Percentiles rank a stretch among this genome's conserved stretches.
phyloP scores from a whole-genome alignment of 1,140 invertebrate species.

The Nebria ingens region DNA sequence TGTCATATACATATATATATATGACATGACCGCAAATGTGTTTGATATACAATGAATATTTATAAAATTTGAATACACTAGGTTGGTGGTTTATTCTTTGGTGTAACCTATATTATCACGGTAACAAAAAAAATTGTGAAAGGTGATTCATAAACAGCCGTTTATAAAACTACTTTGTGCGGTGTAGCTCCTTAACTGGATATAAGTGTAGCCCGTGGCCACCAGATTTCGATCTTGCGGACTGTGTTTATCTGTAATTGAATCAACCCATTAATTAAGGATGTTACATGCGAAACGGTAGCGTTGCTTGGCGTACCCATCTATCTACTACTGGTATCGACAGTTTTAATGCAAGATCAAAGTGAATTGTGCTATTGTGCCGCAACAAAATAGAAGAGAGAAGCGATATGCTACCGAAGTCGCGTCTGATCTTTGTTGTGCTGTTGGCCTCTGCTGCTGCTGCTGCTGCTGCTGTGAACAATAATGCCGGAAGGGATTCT shows the following conservation, averaged over 20 bases:
- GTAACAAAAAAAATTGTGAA: no score
- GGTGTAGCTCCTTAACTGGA: no score
- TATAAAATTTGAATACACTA: no score
- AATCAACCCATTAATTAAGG: constrained; percentile 3
- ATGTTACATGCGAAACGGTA: not conserved
- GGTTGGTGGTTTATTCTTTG: no score
- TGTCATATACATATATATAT: no score
- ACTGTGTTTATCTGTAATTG: constrained; percentile 3
- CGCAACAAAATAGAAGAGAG: not conserved
- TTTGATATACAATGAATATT: no score
- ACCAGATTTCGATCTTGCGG: no score
- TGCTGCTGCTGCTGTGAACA: not conserved
- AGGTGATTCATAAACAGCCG: no score
- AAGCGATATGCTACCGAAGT: not conserved
- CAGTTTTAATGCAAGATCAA: constrained; percentile 6
- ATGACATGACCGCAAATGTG: no score
- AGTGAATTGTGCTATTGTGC: not conserved
- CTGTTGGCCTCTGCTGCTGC: not conserved
- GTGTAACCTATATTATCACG: no score
- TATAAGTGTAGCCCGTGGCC: no score
- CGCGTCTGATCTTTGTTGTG: not conserved
- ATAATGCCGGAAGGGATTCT: constrained; percentile 5
- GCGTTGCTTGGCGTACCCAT: not conserved
- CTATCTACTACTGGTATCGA: not conserved
- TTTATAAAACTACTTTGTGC: no score